phyloP scores from a whole-genome alignment of 1,140 invertebrate genomes.

The Formica exsecta region DNA sequence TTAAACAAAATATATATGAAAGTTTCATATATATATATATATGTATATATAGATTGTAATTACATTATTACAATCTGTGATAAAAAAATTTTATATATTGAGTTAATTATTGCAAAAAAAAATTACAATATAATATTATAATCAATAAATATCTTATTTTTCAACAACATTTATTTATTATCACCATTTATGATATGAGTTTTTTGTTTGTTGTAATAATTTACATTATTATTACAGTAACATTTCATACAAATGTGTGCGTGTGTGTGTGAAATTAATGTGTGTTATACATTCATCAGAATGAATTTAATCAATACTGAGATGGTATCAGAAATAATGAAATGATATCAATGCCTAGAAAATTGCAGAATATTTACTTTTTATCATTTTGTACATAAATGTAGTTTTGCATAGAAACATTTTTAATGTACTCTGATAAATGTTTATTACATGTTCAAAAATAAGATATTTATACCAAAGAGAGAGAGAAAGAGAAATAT shows the following conservation, averaged over 20 bases:
- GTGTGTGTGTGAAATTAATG: neutral
- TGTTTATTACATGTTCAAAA: conserved; percentile 16
- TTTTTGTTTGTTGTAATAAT: neutral
- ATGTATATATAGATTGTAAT: conserved; percentile 50
- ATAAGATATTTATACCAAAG: neutral
- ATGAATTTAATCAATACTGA: neutral
- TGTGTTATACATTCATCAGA: neutral
- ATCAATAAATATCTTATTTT: conserved; percentile 59
- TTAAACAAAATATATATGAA: conserved; percentile 36
- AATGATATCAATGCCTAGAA: neutral
- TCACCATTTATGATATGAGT: neutral
- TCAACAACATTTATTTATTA: conserved; percentile 58
- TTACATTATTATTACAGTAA: conserved; percentile 5
- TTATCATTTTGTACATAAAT: conserved; percentile 37
- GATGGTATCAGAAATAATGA: neutral
- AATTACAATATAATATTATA: conserved; percentile 9
- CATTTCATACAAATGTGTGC: conserved; percentile 24
- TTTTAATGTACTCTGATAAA: conserved; percentile 23
- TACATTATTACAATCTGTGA: conserved; percentile 48
- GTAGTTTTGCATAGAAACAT: conserved; percentile 41
- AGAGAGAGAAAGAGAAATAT: neutral
- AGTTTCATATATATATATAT: conserved; percentile 16
- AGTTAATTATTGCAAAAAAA: conserved; percentile 44
- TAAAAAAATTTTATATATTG: conserved; percentile 45
- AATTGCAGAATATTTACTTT: conserved; percentile 8